Evolutionary conservation across 1,140 invertebrate genomes (phyloP), one percentile per base, ranked within the genome.

Genomic region (Armadillidium nasatum): DNA sequence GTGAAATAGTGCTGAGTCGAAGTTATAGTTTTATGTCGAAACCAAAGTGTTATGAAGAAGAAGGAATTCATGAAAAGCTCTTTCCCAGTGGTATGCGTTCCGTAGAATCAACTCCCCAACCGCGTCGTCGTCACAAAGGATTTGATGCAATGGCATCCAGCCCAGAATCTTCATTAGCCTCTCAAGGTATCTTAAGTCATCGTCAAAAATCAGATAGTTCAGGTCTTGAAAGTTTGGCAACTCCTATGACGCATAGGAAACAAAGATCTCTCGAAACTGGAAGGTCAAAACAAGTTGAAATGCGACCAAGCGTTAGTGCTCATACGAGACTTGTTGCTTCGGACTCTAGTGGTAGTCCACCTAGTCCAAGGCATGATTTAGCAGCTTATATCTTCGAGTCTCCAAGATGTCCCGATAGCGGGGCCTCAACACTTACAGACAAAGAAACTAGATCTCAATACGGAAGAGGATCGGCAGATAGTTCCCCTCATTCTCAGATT

Each of bases 41-140:
- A 79, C 81, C 77, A 10, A 72, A 74, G 10, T 74, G 71, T 15
- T 75, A 85, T 71, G 85, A 85, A 78, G 91, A 92, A 82, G 91
- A 92, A 85, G 91, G 91, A 0, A 92, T 93, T 91, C 91, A 93
- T 83, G 92, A 93, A 82, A 91, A 91, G 81, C 92, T 92, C 82
- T 89, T 92, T 33, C 82, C 87, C 45, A 83, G 77, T 43, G 83
- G 81, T 44, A 83, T 84, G 78, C 80, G 84, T 66, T 85, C 84
- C 44, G 83, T 85, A 10, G 85, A 85, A 74, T 86, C 84, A 43
- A 85, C 85, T 43, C 84, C 86, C 74, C 82, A 83, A 81, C 79
- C 83, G 43, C 80, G 84, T n/a, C 73, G 84, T 54, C 73, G 83
- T 21, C 77, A 83, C 45, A 78, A 79, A 67, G 50, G 79, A 50